A percentile compares a stretch with the other conserved stretches of the same genome.
Conservation (phyloP, 2,888 invertebrate genomes). For the Leistus spinibarbis region DNA sequence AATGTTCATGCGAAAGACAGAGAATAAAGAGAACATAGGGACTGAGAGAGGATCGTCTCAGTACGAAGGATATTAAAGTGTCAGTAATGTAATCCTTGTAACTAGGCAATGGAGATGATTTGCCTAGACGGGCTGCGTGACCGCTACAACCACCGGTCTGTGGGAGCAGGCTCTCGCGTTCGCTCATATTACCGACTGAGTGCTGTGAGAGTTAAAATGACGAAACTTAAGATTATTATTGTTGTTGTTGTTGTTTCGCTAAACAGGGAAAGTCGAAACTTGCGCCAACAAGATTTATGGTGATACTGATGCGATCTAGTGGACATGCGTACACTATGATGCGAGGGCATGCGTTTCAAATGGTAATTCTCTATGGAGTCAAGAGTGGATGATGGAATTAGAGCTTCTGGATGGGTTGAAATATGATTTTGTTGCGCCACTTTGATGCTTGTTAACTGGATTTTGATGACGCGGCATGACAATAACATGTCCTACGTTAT, state of each 20-base stretch:
- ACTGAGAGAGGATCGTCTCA: not conserved
- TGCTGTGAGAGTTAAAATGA: not conserved
- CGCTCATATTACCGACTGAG: not conserved
- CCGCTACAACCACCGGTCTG: not conserved
- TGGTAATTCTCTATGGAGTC: not conserved
- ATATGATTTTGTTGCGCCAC: constrained; percentile 10
- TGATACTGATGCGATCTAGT: not conserved
- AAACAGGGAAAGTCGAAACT: not conserved
- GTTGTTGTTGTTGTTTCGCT: not conserved
- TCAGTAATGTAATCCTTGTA: constrained; percentile 2
- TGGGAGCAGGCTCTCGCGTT: not conserved
- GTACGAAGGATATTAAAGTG: constrained; percentile 6
- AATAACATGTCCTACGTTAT: not conserved
- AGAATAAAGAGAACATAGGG: not conserved
- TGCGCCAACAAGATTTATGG: too few species aligned
- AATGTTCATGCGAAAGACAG: not conserved
- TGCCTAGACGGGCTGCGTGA: not conserved
- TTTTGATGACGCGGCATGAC: not conserved
- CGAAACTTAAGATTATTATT: not conserved
- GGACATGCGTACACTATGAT: not conserved
- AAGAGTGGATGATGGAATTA: not conserved
- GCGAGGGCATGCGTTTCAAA: not conserved
- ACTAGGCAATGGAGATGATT: constrained; percentile 8
- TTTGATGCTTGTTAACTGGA: constrained; percentile 9
- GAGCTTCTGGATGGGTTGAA: not conserved